Evolutionary conservation across 2,113 vertebrate species (phyloP), one percentile per base, ranked within the genome.

Genomic region (Bostrychus sinensis): DNA sequence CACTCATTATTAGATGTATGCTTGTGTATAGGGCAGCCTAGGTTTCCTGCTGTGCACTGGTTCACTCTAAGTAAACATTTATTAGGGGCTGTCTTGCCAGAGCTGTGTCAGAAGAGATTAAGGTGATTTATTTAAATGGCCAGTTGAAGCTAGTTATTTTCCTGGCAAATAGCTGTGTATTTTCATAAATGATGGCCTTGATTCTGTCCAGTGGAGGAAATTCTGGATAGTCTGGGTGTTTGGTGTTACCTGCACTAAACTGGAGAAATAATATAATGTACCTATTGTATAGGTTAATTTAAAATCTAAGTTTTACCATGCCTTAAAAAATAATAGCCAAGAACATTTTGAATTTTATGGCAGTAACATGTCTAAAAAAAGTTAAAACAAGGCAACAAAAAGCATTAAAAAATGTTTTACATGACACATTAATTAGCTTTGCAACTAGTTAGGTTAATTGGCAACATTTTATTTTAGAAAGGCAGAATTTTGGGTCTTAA

Each of bases 131-230:
- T 88, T 72, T 70, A 56, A 77, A 77, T 51, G 57, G 59, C 75
- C 22, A 46, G 62, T 23, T 16, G 68, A 75, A 72, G 73, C 74
- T 72, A 75, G 60, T 88, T 88, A 78, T 89, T 89, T 87, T 61
- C 72, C 77, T 54, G 69, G 77, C 70, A 81, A 84, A 86, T 84
- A 84, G 75, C 66, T 79, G 83, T 83, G 77, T 84, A 57, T 81
- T 87, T 32, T 86, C 75, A 57, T 51, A 86, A 86, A 83, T 75
- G 60, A 83, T 58, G 76, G 71, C 63, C 75, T 82, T 66, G 56
- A 70, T 63, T 82, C 60, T 56, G 72, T 75, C 72, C 80, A 80
- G 60, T 7, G 14, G 38, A 53, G 74, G 70, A 78, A 77, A 80
- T 78, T n/a, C n/a, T n/a, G n/a, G n/a, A 63, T 72, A 70, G 68